phyloP scores from a whole-genome alignment of 23 tunicate genomes.

The Halocynthia roretzi region DNA sequence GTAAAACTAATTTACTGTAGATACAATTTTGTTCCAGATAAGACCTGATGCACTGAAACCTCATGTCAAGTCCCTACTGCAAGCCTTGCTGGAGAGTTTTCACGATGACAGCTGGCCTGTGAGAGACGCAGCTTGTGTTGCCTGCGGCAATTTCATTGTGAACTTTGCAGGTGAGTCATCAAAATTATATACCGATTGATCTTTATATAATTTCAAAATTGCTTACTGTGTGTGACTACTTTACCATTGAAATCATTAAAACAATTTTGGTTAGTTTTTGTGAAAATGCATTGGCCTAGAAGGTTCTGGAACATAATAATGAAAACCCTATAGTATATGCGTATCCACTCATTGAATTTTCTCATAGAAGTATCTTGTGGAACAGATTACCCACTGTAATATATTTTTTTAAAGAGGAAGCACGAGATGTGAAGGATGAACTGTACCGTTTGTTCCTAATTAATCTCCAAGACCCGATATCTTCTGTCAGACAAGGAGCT shows the following conservation, averaged over 20 bases:
- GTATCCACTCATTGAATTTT: too few species aligned
- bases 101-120: constrained; percentile 98
- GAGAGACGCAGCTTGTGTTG: constrained; percentile 91
- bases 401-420: constrained; percentile 7
- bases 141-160: constrained; percentile 83
- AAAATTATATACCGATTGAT: not conserved
- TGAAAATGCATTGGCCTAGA: not conserved
- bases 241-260: not conserved
- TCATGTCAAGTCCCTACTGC: constrained; percentile 17
- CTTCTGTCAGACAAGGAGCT: constrained; percentile 94
- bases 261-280: not conserved
- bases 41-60: constrained; percentile 25
- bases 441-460: constrained; percentile 65
- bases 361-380: too few species aligned
- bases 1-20: too few species aligned
- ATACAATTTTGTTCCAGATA: constrained; percentile 13
- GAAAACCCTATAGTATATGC: too few species aligned
- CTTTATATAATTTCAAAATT: too few species aligned
- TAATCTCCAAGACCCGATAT: constrained; percentile 77
- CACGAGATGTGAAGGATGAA: constrained; percentile 16
- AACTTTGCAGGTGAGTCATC: constrained; percentile 29
- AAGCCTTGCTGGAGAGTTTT: constrained; percentile 45
- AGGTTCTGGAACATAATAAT: too few species aligned
- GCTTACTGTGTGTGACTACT: not conserved
- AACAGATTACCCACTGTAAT: too few species aligned